A percentile compares a stretch with the other conserved stretches of the same genome.
phyloP scores from a whole-genome alignment of 2,113 vertebrate genomes.

The Speoplatyrhinus poulsoni region DNA sequence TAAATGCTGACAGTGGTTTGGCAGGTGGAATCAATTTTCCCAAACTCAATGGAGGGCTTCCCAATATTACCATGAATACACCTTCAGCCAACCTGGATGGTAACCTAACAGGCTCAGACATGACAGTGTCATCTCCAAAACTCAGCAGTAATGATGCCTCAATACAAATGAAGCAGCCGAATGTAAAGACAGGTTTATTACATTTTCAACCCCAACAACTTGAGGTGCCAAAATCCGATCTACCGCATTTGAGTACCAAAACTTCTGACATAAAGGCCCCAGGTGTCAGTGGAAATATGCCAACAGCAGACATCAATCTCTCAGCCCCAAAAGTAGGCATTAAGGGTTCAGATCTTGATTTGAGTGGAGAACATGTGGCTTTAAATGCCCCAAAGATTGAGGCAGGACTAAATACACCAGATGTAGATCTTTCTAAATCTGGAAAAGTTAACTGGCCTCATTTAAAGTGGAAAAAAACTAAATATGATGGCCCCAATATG shows the following conservation, averaged over 20 bases:
- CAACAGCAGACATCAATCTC: constrained; percentile 44
- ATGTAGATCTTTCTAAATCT: constrained; percentile 30
- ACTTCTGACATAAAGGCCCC: constrained; percentile 45
- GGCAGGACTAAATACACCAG: constrained; percentile 15
- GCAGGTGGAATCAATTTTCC: constrained; percentile 38
- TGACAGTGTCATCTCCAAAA: constrained; percentile 49
- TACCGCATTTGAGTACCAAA: constrained; percentile 25
- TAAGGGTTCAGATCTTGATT: constrained; percentile 43
- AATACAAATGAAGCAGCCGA: constrained; percentile 47
- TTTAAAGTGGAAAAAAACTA: constrained; percentile 53
- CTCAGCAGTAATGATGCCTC: constrained; percentile 46
- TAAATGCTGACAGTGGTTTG: constrained; percentile 38
- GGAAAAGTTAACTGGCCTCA: constrained; percentile 64
- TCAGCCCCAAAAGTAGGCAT: constrained; percentile 37
- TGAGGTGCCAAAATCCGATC: constrained; percentile 58
- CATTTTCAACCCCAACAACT: constrained; percentile 50
- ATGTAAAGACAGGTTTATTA: constrained; percentile 20
- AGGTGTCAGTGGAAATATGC: constrained; percentile 35
- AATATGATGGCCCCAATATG: constrained; percentile 32
- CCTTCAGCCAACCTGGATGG: constrained; percentile 44
- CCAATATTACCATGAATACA: constrained; percentile 44
- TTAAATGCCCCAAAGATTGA: constrained; percentile 25
- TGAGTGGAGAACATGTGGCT: constrained; percentile 34
- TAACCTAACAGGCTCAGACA: constrained; percentile 37
- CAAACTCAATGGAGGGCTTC: constrained; percentile 55